These are phyloP conservation scores for Athalia circularis DNA, from an alignment of 2,888 invertebrate species.

Conservation along the genomic window DNA sequence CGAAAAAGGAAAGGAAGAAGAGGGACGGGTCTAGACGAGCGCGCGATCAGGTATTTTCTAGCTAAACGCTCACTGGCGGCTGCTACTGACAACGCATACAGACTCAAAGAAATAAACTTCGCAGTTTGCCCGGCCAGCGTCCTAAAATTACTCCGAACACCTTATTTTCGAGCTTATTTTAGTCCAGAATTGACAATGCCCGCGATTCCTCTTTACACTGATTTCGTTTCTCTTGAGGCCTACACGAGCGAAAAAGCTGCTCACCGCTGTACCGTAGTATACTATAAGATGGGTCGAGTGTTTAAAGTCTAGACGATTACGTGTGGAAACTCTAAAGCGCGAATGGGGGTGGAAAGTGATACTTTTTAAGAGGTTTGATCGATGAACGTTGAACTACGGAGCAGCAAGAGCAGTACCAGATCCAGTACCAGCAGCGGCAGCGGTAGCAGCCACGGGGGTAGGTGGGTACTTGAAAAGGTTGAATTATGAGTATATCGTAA, in stretches of 20 bases:
- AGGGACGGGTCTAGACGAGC: slow-evolving; percentile 37
- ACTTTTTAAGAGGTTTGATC: slow-evolving; percentile 50
- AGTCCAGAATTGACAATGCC: no score
- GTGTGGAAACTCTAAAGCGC: slow-evolving; percentile 10
- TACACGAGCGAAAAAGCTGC: background rate
- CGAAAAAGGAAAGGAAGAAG: slow-evolving; percentile 7
- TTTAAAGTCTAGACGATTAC: slow-evolving; percentile 32
- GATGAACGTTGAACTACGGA: slow-evolving; percentile 51
- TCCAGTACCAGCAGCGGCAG: background rate
- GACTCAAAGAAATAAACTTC: background rate
- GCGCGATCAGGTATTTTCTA: slow-evolving; percentile 40
- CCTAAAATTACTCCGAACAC: background rate
- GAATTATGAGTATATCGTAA: slow-evolving; percentile 56
- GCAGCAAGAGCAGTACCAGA: background rate
- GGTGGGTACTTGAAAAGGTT: slow-evolving; percentile 49
- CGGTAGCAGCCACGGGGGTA: background rate
- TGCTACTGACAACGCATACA: background rate
- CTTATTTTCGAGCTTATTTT: background rate
- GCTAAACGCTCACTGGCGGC: slow-evolving; percentile 6
- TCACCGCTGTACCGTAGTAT: background rate
- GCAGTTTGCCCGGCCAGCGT: background rate
- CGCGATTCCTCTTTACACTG: no score
- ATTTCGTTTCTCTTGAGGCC: no score
- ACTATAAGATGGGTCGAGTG: background rate
- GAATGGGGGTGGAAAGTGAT: slow-evolving; percentile 38